A percentile compares a stretch with the other conserved stretches of the same genome.
Conservation (phyloP, 2,113 vertebrate genomes). For the Coregonus clupeaformis region DNA sequence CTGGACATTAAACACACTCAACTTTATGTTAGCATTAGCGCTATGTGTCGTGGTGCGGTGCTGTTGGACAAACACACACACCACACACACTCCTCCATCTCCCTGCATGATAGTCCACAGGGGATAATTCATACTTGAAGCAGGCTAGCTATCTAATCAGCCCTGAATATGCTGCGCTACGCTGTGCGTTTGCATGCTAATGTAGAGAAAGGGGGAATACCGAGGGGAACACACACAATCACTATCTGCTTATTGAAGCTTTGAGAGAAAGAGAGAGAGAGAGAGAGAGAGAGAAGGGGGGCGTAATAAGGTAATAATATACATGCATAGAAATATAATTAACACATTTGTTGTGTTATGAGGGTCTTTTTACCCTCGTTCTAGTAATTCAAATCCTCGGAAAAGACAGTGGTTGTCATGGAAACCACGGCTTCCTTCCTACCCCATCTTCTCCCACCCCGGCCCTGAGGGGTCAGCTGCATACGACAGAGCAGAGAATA, state of each 20-base stretch:
- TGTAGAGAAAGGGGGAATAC: conserved; percentile 39
- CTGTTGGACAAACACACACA: conserved; percentile 5
- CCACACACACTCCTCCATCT: not conserved
- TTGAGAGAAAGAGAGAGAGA: too few relatives aligned
- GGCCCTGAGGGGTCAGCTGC: conserved; percentile 17
- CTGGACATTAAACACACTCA: too few relatives aligned
- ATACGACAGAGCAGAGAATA: not conserved
- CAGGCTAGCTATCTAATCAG: conserved; percentile 65
- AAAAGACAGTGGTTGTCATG: not conserved
- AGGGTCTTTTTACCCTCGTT: too few relatives aligned
- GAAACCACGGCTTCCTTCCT: conserved; percentile 18
- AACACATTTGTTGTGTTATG: too few relatives aligned
- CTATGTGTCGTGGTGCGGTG: not conserved
- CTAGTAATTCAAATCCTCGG: not conserved
- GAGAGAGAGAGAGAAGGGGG: too few relatives aligned
- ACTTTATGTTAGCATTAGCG: not conserved
- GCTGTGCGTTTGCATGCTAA: conserved; percentile 64
- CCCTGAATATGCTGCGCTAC: conserved; percentile 46
- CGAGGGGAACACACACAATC: too few relatives aligned
- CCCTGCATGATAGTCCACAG: conserved; percentile 30
- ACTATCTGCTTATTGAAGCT: conserved; percentile 9
- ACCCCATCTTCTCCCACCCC: conserved; percentile 17
- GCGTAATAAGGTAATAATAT: too few relatives aligned
- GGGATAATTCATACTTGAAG: conserved; percentile 70
- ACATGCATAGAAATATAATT: too few relatives aligned